A percentile compares a stretch with the other conserved stretches of the same genome.
Evolutionary conservation across 2,113 vertebrate species (phyloP).

Genomic region (Athene noctua): DNA sequence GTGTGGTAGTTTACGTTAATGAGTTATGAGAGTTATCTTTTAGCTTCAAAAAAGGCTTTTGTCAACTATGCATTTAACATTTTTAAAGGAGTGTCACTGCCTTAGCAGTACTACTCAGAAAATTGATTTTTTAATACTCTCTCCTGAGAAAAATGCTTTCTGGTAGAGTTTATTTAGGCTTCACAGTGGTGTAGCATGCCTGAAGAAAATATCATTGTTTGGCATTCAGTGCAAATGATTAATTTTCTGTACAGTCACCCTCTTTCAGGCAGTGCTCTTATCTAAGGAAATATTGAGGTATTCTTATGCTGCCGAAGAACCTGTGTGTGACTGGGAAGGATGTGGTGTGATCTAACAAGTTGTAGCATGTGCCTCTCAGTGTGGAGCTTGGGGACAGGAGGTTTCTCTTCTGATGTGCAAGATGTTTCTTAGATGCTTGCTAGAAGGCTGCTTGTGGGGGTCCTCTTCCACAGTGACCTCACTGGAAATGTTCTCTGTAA

Average conservation of each 20-base stretch:
- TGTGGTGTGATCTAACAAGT: background rate
- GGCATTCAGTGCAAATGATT: background rate
- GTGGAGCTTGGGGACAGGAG: rapidly evolving
- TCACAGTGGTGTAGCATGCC: rapidly evolving
- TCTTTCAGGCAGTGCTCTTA: background rate
- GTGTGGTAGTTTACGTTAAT: background rate
- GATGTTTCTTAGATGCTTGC: rapidly evolving
- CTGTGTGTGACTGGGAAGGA: background rate
- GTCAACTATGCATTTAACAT: background rate
- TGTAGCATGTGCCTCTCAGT: rapidly evolving
- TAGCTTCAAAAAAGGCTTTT: background rate
- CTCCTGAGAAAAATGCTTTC: background rate
- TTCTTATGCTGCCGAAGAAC: background rate
- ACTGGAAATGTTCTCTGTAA: background rate
- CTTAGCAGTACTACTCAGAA: background rate
- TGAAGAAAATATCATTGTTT: background rate
- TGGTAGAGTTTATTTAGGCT: background rate
- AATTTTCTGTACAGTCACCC: background rate
- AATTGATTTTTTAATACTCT: background rate
- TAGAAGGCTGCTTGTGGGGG: background rate
- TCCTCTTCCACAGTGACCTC: background rate
- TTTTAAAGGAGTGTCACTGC: background rate
- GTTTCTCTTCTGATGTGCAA: background rate
- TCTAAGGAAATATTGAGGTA: background rate
- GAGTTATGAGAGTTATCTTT: background rate